Base-by-base conservation (phyloP, 2,888 invertebrate species). In the Conistra vaccinii region DNA sequence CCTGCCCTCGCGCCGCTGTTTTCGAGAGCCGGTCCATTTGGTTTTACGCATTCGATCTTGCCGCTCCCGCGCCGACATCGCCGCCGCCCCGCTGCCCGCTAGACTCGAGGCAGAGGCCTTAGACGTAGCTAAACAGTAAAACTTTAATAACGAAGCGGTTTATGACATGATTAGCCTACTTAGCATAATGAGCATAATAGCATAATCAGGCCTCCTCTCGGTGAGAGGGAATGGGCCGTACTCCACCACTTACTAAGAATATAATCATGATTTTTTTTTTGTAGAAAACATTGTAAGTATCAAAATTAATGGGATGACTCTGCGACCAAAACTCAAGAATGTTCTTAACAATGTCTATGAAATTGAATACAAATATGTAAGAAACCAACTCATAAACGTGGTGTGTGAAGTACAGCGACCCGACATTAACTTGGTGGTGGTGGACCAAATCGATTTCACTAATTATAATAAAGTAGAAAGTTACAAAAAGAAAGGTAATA, bases 381-480 rank as follows among this genome's bases (percentile, higher is more conserved):
- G 0, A 0, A 2, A 17, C 1, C 14, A 39, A 57, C 0, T 0
- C 7, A 35, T 83, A 5, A 4, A 17, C 0, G 29, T 80, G 42
- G 14, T 9, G 35, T 80, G 80, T 62, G 70, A 70, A 51, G 29
- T 69, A 14, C 1, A 60, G 17, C 32, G 5, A 45, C 0, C 6
- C 12, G 9, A 62, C 14, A 0, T 53, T 10, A 2, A 0, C 0
- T 48, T 78, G 23, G 0, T 4, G 9, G 1, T 66, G 10, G 0
- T 3, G 20, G 20, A 57, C 2, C 1, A 0, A 0, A 1, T 1
- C n/a, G 1, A 0, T n/a, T n/a, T n/a, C n/a, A n/a, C n/a, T n/a
- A n/a, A n/a, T n/a, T n/a, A n/a, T 7, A 1, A 7, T 4, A 23
- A 10, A 12, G 9, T 4, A 26, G 0, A 0, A 1, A 5, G 1